Conservation (phyloP, 2,888 invertebrate species). For the Mythimna lalbum region DNA sequence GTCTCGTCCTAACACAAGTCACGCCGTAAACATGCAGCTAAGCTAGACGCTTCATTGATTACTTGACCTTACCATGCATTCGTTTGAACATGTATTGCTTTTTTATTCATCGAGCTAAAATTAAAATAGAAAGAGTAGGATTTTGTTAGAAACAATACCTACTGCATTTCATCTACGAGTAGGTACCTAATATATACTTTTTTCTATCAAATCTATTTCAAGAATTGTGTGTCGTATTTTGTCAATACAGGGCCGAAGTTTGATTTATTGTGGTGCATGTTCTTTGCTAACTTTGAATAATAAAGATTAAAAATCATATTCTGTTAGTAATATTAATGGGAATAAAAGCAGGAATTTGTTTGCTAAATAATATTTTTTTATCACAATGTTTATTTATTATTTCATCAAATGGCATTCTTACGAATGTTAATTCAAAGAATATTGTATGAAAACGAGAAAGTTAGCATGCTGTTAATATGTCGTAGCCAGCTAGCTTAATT, state of each 20-base stretch:
- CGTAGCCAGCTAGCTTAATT: too few species aligned
- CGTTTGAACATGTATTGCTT: slow-evolving; percentile 17
- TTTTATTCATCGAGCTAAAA: slow-evolving; percentile 37
- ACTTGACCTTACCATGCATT: slow-evolving; percentile 53
- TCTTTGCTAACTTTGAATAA: background rate
- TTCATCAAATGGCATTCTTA: slow-evolving; percentile 12
- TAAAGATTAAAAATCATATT: background rate
- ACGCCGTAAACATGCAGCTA: slow-evolving; percentile 72
- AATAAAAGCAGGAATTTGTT: background rate
- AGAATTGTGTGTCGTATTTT: background rate
- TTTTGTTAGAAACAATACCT: slow-evolving; percentile 34
- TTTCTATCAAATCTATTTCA: background rate
- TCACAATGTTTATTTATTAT: slow-evolving; percentile 9
- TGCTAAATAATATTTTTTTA: slow-evolving; percentile 1
- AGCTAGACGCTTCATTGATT: slow-evolving; percentile 47
- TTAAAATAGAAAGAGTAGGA: slow-evolving; percentile 25
- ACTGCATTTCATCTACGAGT: slow-evolving; percentile 1
- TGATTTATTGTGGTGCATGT: slow-evolving; percentile 16
- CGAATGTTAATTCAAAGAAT: slow-evolving; percentile 34
- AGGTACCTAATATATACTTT: slow-evolving; percentile 12
- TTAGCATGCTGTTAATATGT: slow-evolving; percentile 67
- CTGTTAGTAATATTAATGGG: slow-evolving; percentile 4
- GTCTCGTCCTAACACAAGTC: slow-evolving; percentile 94
- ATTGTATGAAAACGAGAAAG: slow-evolving; percentile 27
- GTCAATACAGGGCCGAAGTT: slow-evolving; percentile 43